A percentile compares a stretch with the other conserved stretches of the same genome.
Evolutionary conservation across 2,113 vertebrate species (phyloP).

Genomic region (Tragelaphus buxtoni): DNA sequence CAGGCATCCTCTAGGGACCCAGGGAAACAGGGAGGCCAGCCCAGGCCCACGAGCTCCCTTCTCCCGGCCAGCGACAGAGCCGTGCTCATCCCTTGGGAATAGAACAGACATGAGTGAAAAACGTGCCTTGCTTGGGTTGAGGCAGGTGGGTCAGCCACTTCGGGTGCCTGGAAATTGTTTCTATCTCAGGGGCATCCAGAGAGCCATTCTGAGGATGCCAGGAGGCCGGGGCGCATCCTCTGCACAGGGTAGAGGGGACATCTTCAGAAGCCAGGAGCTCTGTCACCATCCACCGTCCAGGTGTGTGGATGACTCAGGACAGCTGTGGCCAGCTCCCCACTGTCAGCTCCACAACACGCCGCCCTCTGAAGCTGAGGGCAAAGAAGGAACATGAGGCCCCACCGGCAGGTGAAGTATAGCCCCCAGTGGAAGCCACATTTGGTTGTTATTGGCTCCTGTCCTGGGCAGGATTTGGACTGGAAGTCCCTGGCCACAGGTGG

Average conservation of each 20-base stretch:
- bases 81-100: neutral
- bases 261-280: neutral
- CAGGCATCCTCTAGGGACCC: too few species aligned
- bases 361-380: neutral
- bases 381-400: neutral
- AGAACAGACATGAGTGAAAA: neutral
- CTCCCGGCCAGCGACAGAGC: neutral
- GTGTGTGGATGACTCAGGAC: neutral
- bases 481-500: neutral
- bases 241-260: neutral
- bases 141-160: neutral
- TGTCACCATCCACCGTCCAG: neutral
- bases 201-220: neutral
- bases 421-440: neutral
- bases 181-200: neutral
- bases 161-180: neutral
- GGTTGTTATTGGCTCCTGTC: neutral
- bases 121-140: neutral
- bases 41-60: neutral
- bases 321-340: neutral
- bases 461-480: neutral
- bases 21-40: neutral
- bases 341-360: neutral
- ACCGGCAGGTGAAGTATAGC: too few species aligned
- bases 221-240: accelerated